Evolutionary conservation across 1,140 invertebrate species (phyloP), one percentile per base, ranked within the genome.

Genomic region (Charaxes varanes): DNA sequence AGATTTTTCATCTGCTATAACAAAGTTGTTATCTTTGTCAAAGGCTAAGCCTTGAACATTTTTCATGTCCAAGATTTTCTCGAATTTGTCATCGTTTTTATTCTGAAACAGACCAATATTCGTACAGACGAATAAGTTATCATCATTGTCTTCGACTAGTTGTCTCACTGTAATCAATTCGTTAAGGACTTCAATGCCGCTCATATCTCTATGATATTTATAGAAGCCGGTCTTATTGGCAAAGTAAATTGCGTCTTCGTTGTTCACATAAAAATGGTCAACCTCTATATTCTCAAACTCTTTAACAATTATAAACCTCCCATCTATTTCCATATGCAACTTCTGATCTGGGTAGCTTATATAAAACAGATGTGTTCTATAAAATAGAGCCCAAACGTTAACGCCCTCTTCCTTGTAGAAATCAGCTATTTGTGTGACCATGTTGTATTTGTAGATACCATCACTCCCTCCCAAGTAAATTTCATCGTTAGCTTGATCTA

Each of bases 381-480:
- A 62, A 33, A 62, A 79, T 5, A 79, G 18, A 0, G 57, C 41
- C 71, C 69, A 73, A n/a, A 79, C 59, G 15, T 79, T 73, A 2
- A 47, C 60, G 0, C 56, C 60, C 28, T 62, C 49, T 47, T 70
- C 64, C 40, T 57, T 64, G 14, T 69, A 73, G 15, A 51, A 53
- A 49, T 73, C 64, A 4, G 67, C 59, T 40, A 67, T 34, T 54
- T 55, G 66, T 0, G 66, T 79, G 1, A 61, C 22, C 54, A 68
- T 59, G 12, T 74, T 69, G 12, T 62, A 79, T 55, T 65, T 76
- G 26, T 68, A 79, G 7, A 79, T 77, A 1, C 74, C 74, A 14
- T 74, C 62, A 14, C 54, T 62, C 0, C 74, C 71, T 22, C 71
- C 74, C 6, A 79, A 31, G 16, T 59, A 79, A 18, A 79, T 62